A percentile compares a stretch with the other conserved stretches of the same genome.
Evolutionary conservation across 2,888 invertebrate species (phyloP).

Genomic region (Notocelia uddmanniana): DNA sequence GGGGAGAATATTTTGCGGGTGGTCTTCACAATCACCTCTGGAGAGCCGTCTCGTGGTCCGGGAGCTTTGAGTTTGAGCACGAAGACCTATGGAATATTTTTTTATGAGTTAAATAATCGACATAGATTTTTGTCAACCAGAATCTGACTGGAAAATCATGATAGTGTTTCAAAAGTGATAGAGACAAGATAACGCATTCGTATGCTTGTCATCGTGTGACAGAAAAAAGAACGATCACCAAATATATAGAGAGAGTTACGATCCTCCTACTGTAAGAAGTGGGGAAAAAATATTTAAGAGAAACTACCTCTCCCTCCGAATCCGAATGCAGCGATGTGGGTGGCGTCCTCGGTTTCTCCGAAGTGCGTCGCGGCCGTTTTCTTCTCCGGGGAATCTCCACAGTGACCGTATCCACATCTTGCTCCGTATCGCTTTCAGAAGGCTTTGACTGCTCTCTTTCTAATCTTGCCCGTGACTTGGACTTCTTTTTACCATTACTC

Average conservation of each 20-base stretch:
- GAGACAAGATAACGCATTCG: conserved; percentile 10
- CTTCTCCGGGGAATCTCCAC: conserved; percentile 81
- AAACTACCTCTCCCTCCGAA: conserved; percentile 77
- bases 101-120: too few species aligned
- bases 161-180: too few species aligned
- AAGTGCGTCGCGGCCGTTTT: conserved; percentile 75
- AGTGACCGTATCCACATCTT: conserved; percentile 80
- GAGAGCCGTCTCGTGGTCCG: conserved; percentile 72
- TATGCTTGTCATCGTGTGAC: not conserved
- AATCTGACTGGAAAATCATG: too few species aligned
- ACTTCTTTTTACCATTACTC: conserved; percentile 78
- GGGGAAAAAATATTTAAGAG: not conserved
- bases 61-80: conserved; percentile 78
- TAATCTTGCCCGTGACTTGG: conserved; percentile 77
- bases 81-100: conserved; percentile 65
- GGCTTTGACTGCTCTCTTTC: conserved; percentile 83
- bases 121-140: too few species aligned
- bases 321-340: conserved; percentile 78
- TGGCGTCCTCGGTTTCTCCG: conserved; percentile 79
- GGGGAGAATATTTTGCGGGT: conserved; percentile 93
- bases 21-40: conserved; percentile 92
- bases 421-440: conserved; percentile 81
- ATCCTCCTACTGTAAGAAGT: not conserved
- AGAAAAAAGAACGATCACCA: not conserved
- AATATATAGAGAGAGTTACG: too few species aligned